phyloP scores from a whole-genome alignment of 2,888 invertebrate genomes.

The Lasioglossum malachurum region DNA sequence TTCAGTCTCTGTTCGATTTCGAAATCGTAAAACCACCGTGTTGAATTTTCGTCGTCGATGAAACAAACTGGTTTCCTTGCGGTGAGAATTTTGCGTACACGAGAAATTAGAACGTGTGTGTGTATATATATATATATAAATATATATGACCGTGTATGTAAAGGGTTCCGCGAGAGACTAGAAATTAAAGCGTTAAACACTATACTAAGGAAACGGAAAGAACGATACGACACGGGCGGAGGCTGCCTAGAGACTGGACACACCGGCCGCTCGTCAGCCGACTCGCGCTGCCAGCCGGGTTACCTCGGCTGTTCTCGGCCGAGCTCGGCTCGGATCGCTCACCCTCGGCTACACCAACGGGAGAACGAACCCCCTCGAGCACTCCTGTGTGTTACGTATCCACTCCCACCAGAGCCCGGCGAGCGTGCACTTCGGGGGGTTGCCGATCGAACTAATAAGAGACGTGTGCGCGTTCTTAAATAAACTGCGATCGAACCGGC shows the following conservation, averaged over 20 bases:
- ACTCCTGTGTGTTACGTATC: conserved; percentile 32
- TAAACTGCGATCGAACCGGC: conserved; percentile 58
- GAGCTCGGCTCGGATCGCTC: conserved; percentile 57
- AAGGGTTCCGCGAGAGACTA: conserved; percentile 54
- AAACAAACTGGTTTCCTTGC: conserved; percentile 8
- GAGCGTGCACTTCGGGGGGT: conserved; percentile 37
- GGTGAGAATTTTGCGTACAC: background rate
- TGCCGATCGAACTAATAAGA: conserved; percentile 66
- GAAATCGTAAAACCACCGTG: conserved; percentile 11
- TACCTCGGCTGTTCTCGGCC: conserved; percentile 66
- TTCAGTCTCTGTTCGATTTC: background rate
- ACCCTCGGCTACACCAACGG: conserved; percentile 50
- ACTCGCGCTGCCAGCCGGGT: conserved; percentile 56
- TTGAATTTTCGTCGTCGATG: background rate
- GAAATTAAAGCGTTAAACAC: conserved; percentile 76
- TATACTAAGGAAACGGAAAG: conserved; percentile 81
- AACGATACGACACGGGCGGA: conserved; percentile 80
- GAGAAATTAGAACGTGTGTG: background rate
- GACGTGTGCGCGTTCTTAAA: conserved; percentile 63
- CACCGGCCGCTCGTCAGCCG: conserved; percentile 43
- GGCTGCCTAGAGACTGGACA: conserved; percentile 81
- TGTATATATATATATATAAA: background rate
- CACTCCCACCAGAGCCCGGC: conserved; percentile 32
- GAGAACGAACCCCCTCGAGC: conserved; percentile 44
- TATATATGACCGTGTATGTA: conserved; percentile 7